Conservation (phyloP, 1,140 invertebrate species). For the Helicoverpa armigera region DNA sequence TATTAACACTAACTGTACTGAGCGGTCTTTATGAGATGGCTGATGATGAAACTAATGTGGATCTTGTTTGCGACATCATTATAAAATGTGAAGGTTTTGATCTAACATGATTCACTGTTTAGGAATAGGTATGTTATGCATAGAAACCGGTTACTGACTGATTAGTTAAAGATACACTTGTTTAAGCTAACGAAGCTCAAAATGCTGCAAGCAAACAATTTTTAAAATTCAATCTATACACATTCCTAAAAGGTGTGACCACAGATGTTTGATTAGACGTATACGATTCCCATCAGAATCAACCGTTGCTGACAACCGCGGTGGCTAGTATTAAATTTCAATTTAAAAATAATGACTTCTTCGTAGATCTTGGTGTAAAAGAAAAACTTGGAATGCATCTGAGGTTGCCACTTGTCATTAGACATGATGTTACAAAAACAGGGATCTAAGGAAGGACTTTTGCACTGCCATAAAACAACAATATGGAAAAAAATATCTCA, state of each 20-base stretch:
- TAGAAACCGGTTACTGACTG: background rate
- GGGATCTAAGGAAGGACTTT: background rate
- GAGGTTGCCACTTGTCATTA: background rate
- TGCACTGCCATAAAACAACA: background rate
- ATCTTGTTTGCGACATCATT: background rate
- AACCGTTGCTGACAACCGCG: background rate
- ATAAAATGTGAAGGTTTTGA: background rate
- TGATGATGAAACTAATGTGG: slow-evolving; percentile 25
- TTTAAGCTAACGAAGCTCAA: background rate
- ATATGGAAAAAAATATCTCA: no score
- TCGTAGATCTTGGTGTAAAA: slow-evolving; percentile 1
- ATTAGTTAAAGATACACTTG: background rate
- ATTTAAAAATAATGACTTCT: slow-evolving; percentile 5
- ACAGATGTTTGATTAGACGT: background rate
- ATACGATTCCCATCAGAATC: background rate
- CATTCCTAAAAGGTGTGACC: background rate
- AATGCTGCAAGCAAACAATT: background rate
- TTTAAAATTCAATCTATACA: background rate
- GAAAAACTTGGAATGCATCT: slow-evolving; percentile 5
- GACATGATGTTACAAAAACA: background rate
- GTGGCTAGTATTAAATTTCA: slow-evolving; percentile 1
- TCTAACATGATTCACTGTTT: background rate
- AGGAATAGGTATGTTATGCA: background rate
- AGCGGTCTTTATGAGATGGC: background rate
- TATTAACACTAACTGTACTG: slow-evolving; percentile 28